These are phyloP conservation scores for Oncorhynchus clarkii DNA, from an alignment of 2,113 vertebrate species.

Conservation along the genomic window DNA sequence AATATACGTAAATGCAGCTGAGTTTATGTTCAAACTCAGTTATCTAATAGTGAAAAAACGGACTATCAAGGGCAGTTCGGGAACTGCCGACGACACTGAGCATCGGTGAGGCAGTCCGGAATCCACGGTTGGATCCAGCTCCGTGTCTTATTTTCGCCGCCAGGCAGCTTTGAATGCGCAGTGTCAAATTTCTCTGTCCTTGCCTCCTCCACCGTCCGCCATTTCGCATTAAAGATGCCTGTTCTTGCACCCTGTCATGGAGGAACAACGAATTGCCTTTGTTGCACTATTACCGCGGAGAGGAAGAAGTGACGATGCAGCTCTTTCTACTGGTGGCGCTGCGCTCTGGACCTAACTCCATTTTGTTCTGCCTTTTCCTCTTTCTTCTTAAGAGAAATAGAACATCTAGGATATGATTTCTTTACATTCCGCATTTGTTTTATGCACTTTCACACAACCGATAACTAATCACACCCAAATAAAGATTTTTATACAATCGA, in stretches of 20 bases:
- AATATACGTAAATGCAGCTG: too few relatives aligned
- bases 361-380: not conserved
- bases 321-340: not conserved
- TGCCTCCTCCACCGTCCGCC: constrained; percentile 46
- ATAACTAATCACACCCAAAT: too few relatives aligned
- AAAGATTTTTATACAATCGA: too few relatives aligned
- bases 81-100: constrained; percentile 14
- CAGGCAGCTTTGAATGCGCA: constrained; percentile 9
- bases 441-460: not conserved
- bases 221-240: constrained; percentile 40
- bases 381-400: too few relatives aligned
- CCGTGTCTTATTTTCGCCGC: constrained; percentile 33
- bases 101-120: constrained; percentile 2
- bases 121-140: constrained; percentile 7
- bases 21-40: not conserved
- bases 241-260: constrained; percentile 42
- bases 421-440: not conserved
- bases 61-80: constrained; percentile 27
- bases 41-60: constrained; percentile 35
- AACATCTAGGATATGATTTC: too few relatives aligned
- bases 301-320: not conserved
- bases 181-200: constrained; percentile 30
- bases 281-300: not conserved
- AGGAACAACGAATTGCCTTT: constrained; percentile 30
- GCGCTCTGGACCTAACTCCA: not conserved